Evolutionary conservation across 30 jellyfish, hydroid and myxozoan species (phyloP).

Genomic region (Aurelia sp.): DNA sequence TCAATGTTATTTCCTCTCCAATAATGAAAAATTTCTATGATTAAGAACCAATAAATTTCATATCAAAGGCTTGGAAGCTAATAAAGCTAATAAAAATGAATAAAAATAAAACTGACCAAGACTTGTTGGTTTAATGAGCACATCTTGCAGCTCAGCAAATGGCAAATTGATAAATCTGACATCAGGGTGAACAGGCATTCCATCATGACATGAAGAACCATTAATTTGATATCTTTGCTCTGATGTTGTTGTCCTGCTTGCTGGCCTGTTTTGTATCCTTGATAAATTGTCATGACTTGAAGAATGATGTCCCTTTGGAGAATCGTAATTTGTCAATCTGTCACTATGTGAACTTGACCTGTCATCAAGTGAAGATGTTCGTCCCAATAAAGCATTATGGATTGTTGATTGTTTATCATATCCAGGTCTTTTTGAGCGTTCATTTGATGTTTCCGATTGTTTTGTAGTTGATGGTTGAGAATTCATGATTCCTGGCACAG

Average conservation of each 20-base stretch:
- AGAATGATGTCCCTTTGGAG: conserved; percentile 18
- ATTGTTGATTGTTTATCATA: conserved; percentile 29
- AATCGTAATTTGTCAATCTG: not conserved
- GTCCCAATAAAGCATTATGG: not conserved
- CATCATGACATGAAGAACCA: conserved; percentile 53
- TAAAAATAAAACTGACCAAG: conserved; percentile 58
- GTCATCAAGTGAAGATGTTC: not conserved
- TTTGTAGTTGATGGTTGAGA: conserved; percentile 13
- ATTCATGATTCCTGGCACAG: not conserved
- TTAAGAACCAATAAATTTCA: too few species aligned
- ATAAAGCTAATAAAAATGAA: too few species aligned
- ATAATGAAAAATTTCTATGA: too few species aligned
- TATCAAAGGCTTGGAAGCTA: too few species aligned
- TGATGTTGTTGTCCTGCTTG: conserved; percentile 5
- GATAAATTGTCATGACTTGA: conserved; percentile 10
- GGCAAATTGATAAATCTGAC: conserved; percentile 84
- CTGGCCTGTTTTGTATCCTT: conserved; percentile 26
- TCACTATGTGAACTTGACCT: not conserved
- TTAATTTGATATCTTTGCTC: conserved; percentile 18
- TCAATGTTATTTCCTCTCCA: too few species aligned
- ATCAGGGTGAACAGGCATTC: conserved; percentile 96
- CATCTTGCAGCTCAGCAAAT: conserved; percentile 87
- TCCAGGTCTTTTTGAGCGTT: not conserved
- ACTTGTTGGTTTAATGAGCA: conserved; percentile 84
- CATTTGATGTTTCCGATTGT: conserved; percentile 28